Conservation (phyloP, 2,797 vertebrate genomes). For the Cyprinella venusta region DNA sequence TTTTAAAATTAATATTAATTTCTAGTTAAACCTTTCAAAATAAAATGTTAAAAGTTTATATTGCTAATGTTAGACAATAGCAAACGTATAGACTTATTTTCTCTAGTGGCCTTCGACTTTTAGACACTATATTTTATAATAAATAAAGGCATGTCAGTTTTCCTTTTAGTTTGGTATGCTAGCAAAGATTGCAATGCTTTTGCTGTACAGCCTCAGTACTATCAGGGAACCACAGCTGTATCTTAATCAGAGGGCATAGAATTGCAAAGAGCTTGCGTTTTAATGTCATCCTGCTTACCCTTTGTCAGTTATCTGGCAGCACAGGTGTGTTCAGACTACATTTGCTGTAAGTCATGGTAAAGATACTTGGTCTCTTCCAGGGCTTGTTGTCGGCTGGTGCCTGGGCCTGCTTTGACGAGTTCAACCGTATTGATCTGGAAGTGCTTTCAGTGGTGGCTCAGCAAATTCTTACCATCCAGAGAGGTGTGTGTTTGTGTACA, state of each 20-base stretch:
- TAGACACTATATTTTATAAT: conserved; percentile 10
- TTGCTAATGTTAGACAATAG: neutral
- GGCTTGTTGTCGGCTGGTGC: conserved; percentile 90
- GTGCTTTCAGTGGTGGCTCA: conserved; percentile 94
- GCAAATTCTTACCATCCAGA: conserved; percentile 94
- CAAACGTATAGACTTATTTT: neutral
- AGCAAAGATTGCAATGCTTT: conserved; percentile 13
- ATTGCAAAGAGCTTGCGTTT: conserved; percentile 9
- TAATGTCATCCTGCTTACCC: conserved; percentile 37
- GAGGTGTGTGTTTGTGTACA: conserved; percentile 77
- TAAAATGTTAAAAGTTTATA: neutral
- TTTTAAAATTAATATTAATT: neutral
- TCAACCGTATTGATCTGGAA: conserved; percentile 94
- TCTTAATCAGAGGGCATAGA: conserved; percentile 34
- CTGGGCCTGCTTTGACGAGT: conserved; percentile 96
- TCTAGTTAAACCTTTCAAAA: neutral
- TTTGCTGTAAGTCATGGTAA: conserved; percentile 17
- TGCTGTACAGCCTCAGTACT: conserved; percentile 11
- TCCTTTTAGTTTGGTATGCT: conserved; percentile 30
- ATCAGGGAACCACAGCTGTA: conserved; percentile 42
- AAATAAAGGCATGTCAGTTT: neutral
- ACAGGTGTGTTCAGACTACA: conserved; percentile 22
- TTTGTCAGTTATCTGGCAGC: conserved; percentile 43
- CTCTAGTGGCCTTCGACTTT: neutral
- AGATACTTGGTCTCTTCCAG: conserved; percentile 65